Percentiles rank a stretch among this genome's conserved stretches.
Conservation (phyloP, 1,140 invertebrate genomes). For the Thaumatotibia leucotreta region DNA sequence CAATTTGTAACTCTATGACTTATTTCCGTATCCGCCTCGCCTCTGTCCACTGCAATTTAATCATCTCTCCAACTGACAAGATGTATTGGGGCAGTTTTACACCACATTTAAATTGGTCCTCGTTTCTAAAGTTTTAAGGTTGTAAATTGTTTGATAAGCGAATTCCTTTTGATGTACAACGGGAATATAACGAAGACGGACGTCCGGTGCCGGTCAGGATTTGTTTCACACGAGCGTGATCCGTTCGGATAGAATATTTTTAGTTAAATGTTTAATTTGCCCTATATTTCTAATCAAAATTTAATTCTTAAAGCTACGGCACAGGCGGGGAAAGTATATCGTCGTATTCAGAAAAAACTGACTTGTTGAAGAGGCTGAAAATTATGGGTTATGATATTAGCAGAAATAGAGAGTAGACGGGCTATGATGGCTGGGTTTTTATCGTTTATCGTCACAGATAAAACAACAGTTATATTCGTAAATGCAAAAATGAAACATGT, state of each 20-base stretch:
- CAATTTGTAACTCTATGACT: constrained; percentile 46
- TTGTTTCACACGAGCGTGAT: constrained; percentile 66
- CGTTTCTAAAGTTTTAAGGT: constrained; percentile 40
- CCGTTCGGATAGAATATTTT: constrained; percentile 42
- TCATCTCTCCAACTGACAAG: constrained; percentile 54
- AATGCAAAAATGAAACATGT: too few relatives aligned
- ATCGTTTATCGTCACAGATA: too few relatives aligned
- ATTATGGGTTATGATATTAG: too few relatives aligned
- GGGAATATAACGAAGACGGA: constrained; percentile 75
- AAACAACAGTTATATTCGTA: too few relatives aligned
- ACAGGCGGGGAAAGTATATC: too few relatives aligned
- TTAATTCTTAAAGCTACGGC: too few relatives aligned
- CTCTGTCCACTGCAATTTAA: constrained; percentile 61
- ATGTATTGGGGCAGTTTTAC: constrained; percentile 59
- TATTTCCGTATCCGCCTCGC: constrained; percentile 55
- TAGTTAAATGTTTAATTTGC: constrained; percentile 8
- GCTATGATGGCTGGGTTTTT: too few relatives aligned
- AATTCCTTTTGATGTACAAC: constrained; percentile 71
- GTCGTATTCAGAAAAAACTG: too few relatives aligned
- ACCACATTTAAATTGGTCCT: constrained; percentile 28
- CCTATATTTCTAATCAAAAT: constrained; percentile 11
- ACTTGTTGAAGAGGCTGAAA: too few relatives aligned
- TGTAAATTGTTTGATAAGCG: constrained; percentile 40
- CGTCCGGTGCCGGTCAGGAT: constrained; percentile 75
- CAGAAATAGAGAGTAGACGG: too few relatives aligned